Evolutionary conservation across 2,797 vertebrate species (phyloP), one percentile per base, ranked within the genome.

Genomic region (Gallinago stenura): DNA sequence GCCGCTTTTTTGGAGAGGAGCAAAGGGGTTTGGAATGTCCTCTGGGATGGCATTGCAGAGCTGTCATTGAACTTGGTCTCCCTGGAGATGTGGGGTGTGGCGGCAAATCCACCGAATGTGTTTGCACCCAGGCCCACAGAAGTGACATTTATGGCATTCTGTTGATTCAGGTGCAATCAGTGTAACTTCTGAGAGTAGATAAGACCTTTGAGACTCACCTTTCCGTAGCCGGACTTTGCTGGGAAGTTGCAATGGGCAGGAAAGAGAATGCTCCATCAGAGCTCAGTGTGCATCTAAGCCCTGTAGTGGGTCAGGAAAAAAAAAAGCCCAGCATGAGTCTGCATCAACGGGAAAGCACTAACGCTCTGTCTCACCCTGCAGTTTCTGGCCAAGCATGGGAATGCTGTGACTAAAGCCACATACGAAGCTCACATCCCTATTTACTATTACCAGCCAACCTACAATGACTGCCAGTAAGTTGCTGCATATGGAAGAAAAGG

Each of bases 361-460:
- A 96, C 62, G 71, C 30, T 92, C 61, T 94, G 58, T 96, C 84
- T 95, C 83, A 72, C 81, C 90, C 93, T 35, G 33, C 97, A 99
- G 99, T 98, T 99, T 97, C 98, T 99, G 98, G 97, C 98, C 33
- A 98, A 98, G 60, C 97, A 98, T 9, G 99, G 99, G 10, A 99
- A 99, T 57, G 92, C 97, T 62, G 95, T 97, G 76, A 98, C 98
- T 97, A 99, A 98, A 97, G 97, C 95, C 68, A 98, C 97, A 53
- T 99, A 98, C 0, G 99, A 99, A 97, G 98, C 98, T 7, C 90
- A 97, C 25, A 98, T 99, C 90, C 99, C 99, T 13, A 95, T 98
- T 79, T 99, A 99, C 97, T 99, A 99, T 98, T 99, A 99, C 97
- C 98, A 98, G 88, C 99, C 99, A 51, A 98, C 97, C 54, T 98